Evolutionary conservation across 1,140 invertebrate genomes (phyloP).

Genomic region (Leguminivora glycinivorella): DNA sequence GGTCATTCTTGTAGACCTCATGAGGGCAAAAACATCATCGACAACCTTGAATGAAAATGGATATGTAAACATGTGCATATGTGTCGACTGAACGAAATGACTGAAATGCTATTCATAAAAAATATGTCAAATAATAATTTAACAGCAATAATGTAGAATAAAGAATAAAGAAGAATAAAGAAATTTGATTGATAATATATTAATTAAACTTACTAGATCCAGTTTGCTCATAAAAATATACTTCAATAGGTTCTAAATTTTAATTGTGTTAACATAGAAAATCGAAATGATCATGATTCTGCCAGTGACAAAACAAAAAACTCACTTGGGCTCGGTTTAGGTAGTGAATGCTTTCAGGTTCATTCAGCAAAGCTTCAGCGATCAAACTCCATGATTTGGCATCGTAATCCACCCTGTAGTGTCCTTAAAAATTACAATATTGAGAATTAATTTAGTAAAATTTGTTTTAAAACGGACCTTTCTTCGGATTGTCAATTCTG

Average conservation of each 20-base stretch:
- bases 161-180: too few species aligned
- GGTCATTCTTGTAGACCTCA: slow-evolving; percentile 67
- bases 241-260: too few species aligned
- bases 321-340: slow-evolving; percentile 68
- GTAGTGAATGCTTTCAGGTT: slow-evolving; percentile 56
- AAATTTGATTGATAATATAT: too few species aligned
- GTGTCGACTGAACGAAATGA: too few species aligned
- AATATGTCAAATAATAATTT: too few species aligned
- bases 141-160: too few species aligned
- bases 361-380: slow-evolving; percentile 62
- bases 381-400: slow-evolving; percentile 82
- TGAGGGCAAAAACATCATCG: slow-evolving; percentile 87
- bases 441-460: neutral
- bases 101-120: too few species aligned
- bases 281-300: neutral
- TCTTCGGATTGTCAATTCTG: too few species aligned
- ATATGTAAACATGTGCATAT: slow-evolving; percentile 18
- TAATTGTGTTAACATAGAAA: neutral
- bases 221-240: too few species aligned
- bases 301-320: neutral
- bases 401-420: slow-evolving; percentile 90
- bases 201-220: too few species aligned
- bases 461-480: neutral
- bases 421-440: slow-evolving; percentile 75
- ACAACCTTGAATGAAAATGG: slow-evolving; percentile 77